Evolutionary conservation across 1,140 invertebrate genomes (phyloP).

Genomic region (Acyrthosiphon pisum): DNA sequence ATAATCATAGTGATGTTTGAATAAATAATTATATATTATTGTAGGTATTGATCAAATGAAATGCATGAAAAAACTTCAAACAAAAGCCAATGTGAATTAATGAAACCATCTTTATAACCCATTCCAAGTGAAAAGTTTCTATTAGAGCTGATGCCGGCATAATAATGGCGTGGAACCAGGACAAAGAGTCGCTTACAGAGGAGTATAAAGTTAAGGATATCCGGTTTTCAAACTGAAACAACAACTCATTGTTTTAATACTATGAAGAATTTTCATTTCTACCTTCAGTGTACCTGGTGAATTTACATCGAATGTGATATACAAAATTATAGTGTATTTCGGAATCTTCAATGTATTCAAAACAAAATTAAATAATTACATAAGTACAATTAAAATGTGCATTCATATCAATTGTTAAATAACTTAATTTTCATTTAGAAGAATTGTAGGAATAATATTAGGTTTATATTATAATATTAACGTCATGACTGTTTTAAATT

Average conservation of each 20-base stretch:
- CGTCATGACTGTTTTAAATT: not conserved
- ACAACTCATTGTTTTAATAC: slow-evolving; percentile 49
- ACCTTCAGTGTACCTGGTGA: not conserved
- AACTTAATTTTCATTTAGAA: not conserved
- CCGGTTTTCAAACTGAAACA: slow-evolving; percentile 48
- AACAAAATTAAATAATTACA: not conserved
- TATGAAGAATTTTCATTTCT: slow-evolving; percentile 35
- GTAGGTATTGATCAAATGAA: not conserved
- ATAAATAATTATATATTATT: not conserved
- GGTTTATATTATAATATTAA: not conserved
- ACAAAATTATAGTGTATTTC: not conserved
- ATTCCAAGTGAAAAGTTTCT: slow-evolving; percentile 24
- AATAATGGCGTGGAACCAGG: not conserved
- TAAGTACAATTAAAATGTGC: not conserved
- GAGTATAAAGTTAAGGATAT: slow-evolving; percentile 34
- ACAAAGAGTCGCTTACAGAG: slow-evolving; percentile 3
- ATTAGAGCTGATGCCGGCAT: not conserved
- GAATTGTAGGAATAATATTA: not conserved
- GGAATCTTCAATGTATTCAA: not conserved
- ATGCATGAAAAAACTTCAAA: not conserved
- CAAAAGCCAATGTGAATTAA: slow-evolving; percentile 50
- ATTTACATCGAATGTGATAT: not conserved
- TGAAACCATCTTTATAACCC: slow-evolving; percentile 33
- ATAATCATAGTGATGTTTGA: not conserved
- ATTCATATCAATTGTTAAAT: not conserved